Evolutionary conservation across 2,888 invertebrate genomes (phyloP).

Genomic region (Timema cristinae): DNA sequence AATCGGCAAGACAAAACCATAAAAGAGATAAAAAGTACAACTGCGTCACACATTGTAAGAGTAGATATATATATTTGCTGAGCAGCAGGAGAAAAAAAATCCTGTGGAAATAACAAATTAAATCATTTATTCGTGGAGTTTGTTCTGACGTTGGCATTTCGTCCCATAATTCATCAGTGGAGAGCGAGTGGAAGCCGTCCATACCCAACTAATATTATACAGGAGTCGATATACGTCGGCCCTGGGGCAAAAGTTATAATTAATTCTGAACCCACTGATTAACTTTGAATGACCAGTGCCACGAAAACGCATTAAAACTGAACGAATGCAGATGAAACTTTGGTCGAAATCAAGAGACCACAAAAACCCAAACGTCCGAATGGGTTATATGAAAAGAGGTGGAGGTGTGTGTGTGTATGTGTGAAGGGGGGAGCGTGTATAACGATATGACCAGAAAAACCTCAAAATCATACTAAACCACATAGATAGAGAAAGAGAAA

Average conservation of each 20-base stretch:
- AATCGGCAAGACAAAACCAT: too few relatives aligned
- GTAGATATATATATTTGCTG: too few relatives aligned
- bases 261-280: slow-evolving; percentile 30
- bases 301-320: slow-evolving; percentile 31
- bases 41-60: too few relatives aligned
- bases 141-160: slow-evolving; percentile 18
- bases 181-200: neutral
- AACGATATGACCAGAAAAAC: slow-evolving; percentile 26
- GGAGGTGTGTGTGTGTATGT: neutral
- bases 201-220: neutral
- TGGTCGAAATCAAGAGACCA: slow-evolving; percentile 30
- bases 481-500: neutral
- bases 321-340: slow-evolving; percentile 31
- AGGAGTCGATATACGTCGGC: neutral
- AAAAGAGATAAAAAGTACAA: too few relatives aligned
- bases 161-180: slow-evolving; percentile 24
- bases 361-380: slow-evolving; percentile 30
- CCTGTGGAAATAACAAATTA: slow-evolving; percentile 15
- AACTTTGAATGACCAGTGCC: slow-evolving; percentile 30
- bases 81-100: neutral
- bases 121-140: slow-evolving; percentile 19
- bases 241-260: slow-evolving; percentile 29
- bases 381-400: slow-evolving; percentile 9
- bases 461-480: slow-evolving; percentile 28
- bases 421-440: slow-evolving; percentile 9